phyloP scores from a whole-genome alignment of 2,888 invertebrate species.

The Drosophila multiciliata region DNA sequence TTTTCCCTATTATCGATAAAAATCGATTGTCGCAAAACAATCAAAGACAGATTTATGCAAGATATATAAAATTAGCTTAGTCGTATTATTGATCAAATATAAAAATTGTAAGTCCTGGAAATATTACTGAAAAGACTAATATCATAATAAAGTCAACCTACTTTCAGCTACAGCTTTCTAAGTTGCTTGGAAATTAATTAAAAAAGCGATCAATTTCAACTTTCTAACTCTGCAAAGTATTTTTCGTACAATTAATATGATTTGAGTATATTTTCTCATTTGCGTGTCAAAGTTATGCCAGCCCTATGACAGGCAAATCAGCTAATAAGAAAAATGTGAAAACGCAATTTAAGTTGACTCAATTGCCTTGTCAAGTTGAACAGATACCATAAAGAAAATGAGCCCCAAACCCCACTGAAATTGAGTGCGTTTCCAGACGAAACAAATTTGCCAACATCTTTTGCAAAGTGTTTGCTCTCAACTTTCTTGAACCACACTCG shows the following conservation, averaged over 20 bases:
- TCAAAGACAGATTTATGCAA: not conserved
- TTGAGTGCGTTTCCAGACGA: constrained; percentile 86
- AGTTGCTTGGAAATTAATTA: not conserved
- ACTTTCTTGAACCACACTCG: constrained; percentile 3
- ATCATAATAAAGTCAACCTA: not conserved
- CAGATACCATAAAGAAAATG: constrained; percentile 3
- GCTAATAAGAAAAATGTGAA: constrained; percentile 1
- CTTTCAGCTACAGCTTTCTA: not conserved
- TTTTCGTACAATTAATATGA: not conserved
- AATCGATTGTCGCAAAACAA: not conserved
- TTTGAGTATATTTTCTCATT: constrained; percentile 6
- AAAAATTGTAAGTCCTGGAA: no score
- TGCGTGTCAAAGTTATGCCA: constrained; percentile 15
- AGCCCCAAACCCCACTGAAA: constrained; percentile 87
- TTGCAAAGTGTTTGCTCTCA: constrained; percentile 13
- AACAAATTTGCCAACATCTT: constrained; percentile 38
- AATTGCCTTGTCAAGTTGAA: constrained; percentile 21
- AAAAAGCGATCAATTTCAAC: not conserved
- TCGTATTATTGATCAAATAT: not conserved
- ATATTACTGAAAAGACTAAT: not conserved
- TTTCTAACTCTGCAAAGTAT: not conserved
- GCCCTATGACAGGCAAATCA: constrained; percentile 65
- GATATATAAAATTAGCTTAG: not conserved
- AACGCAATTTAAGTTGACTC: constrained; percentile 13
- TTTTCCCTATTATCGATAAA: not conserved